Evolutionary conservation across 1,140 invertebrate species (phyloP).

Genomic region (Pseudoatta argentina): DNA sequence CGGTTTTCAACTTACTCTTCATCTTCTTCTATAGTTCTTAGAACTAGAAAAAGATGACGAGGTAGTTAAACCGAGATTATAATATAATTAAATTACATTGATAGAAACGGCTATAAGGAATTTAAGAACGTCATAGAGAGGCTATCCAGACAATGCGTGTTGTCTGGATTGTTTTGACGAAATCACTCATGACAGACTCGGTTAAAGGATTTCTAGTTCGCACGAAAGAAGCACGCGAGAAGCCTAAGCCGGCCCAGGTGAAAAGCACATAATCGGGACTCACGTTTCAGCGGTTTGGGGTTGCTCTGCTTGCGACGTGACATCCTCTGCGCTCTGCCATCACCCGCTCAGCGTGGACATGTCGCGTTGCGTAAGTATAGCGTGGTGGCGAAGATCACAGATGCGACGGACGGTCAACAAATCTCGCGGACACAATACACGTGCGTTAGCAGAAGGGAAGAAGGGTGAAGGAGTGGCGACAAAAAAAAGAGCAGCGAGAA

Average conservation of each 20-base stretch:
- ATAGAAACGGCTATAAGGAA: too few species aligned
- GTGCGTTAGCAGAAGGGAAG: constrained; percentile 57
- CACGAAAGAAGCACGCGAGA: constrained; percentile 6
- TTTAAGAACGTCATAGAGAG: too few species aligned
- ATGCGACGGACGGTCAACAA: constrained; percentile 31
- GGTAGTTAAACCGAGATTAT: too few species aligned
- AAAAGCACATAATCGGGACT: constrained; percentile 79
- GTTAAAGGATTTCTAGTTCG: too few species aligned
- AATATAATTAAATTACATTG: too few species aligned
- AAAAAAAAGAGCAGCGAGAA: constrained; percentile 22
- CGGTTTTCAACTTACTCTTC: too few species aligned
- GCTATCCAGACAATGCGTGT: too few species aligned
- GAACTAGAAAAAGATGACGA: too few species aligned
- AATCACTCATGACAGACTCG: too few species aligned
- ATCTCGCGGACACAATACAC: constrained; percentile 68
- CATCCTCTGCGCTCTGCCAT: constrained; percentile 87
- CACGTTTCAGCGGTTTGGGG: constrained; percentile 90
- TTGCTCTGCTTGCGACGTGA: constrained; percentile 90
- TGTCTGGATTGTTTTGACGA: too few species aligned
- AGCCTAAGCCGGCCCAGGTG: background rate
- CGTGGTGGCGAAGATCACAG: constrained; percentile 60
- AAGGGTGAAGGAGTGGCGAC: background rate
- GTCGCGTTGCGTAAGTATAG: constrained; percentile 52
- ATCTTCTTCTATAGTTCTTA: too few species aligned
- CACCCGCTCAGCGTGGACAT: constrained; percentile 84